A percentile compares a stretch with the other conserved stretches of the same genome.
These are phyloP conservation scores for Leucophenga maculata DNA, from an alignment of 2,888 invertebrate genomes.

Conservation along the genomic window DNA sequence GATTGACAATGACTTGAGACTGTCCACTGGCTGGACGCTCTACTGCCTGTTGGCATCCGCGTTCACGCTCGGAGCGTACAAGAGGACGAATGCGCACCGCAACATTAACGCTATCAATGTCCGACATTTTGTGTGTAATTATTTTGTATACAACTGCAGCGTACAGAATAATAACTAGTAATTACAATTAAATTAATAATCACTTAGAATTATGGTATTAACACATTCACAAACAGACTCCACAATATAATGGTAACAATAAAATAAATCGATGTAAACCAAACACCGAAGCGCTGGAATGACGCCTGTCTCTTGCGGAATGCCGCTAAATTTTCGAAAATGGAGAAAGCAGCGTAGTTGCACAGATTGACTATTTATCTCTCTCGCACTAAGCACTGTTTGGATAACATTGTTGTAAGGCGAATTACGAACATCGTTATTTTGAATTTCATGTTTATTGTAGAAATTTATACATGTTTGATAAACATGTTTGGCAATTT, in stretches of 20 bases:
- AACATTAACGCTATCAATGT: slow-evolving; percentile 74
- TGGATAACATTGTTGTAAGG: no score
- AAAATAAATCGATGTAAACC: no score
- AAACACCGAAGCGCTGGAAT: no score
- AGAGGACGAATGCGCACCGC: slow-evolving; percentile 88
- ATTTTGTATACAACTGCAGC: not conserved
- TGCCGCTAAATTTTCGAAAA: not conserved
- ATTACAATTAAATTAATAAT: not conserved
- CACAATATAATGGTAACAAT: not conserved
- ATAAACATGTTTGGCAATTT: no score
- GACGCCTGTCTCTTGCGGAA: not conserved
- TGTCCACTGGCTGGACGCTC: slow-evolving; percentile 77
- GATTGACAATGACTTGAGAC: slow-evolving; percentile 80
- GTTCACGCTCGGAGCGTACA: slow-evolving; percentile 79
- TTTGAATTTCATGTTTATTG: no score
- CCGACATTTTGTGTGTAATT: slow-evolving; percentile 39
- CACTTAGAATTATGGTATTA: not conserved
- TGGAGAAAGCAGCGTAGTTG: no score
- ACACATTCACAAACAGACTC: not conserved
- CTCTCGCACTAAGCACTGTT: no score
- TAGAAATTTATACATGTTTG: no score
- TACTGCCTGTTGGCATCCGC: slow-evolving; percentile 84
- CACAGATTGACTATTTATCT: no score
- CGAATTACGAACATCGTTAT: no score
- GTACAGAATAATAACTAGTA: not conserved